Conservation (phyloP, 2,797 vertebrate species). For the Anguilla pacifica region DNA sequence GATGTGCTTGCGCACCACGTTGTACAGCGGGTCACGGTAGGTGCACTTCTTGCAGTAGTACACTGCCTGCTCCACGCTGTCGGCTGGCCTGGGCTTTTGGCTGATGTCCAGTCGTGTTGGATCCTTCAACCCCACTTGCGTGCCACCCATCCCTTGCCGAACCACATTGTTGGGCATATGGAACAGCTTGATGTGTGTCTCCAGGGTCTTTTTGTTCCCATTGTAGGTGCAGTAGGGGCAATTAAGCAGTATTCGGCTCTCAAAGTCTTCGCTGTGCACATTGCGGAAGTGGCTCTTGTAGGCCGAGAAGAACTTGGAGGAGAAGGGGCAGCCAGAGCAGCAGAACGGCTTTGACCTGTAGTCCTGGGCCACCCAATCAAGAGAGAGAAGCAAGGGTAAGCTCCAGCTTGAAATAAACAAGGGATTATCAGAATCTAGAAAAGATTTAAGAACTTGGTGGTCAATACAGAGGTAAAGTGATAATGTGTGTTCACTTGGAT, state of each 20-base stretch:
- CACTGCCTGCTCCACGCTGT: constrained; percentile 97
- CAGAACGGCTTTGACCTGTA: constrained; percentile 99
- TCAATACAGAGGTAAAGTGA: background rate
- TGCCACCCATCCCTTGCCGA: constrained; percentile 66
- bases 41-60: constrained; percentile 99
- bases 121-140: constrained; percentile 82
- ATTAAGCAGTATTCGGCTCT: constrained; percentile 97
- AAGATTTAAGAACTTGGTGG: background rate
- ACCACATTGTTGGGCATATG: constrained; percentile 88
- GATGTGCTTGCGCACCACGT: constrained; percentile 99
- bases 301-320: constrained; percentile 98
- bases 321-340: constrained; percentile 96
- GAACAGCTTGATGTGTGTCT: constrained; percentile 98
- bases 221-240: constrained; percentile 99
- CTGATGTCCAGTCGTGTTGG: constrained; percentile 85
- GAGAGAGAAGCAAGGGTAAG: constrained; percentile 36
- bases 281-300: constrained; percentile 99
- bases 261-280: constrained; percentile 98
- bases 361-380: constrained; percentile 71
- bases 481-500: background rate
- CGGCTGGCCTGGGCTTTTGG: constrained; percentile 84
- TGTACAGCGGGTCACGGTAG: constrained; percentile 97
- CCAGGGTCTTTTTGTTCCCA: constrained; percentile 98
- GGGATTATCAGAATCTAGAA: background rate
- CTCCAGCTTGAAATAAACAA: background rate